phyloP scores from a whole-genome alignment of 2,888 invertebrate species.

The Trachelus stipa region DNA sequence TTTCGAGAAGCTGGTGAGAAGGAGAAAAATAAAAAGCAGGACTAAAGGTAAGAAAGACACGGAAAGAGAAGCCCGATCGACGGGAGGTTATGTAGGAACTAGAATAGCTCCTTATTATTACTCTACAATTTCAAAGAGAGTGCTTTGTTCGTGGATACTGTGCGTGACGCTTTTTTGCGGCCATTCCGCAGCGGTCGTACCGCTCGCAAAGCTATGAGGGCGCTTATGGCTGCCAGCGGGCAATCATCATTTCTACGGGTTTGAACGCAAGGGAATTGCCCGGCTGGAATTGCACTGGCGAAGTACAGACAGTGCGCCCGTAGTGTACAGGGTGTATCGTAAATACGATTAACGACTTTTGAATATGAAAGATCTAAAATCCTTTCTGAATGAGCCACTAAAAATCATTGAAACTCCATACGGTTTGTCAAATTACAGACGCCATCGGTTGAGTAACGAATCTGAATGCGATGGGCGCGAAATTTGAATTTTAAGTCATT shows the following conservation, averaged over 20 bases:
- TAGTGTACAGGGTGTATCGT: neutral
- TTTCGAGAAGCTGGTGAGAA: neutral
- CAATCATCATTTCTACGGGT: constrained; percentile 1
- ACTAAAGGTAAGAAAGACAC: neutral
- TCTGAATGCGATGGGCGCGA: neutral
- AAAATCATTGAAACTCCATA: neutral
- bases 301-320: neutral
- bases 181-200: constrained; percentile 7
- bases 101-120: constrained; percentile 3
- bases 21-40: neutral
- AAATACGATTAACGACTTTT: neutral
- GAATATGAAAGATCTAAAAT: neutral
- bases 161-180: constrained; percentile 6
- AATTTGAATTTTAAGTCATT: neutral
- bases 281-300: neutral
- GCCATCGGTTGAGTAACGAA: neutral
- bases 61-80: neutral
- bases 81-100: neutral
- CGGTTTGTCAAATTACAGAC: neutral
- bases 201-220: neutral
- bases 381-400: neutral
- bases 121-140: neutral
- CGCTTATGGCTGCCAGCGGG: constrained; percentile 1
- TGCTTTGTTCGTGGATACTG: constrained; percentile 5
- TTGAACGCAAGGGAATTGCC: constrained; percentile 1